These are phyloP conservation scores for Dendroctonus valens DNA, from an alignment of 1,140 invertebrate species.

Conservation along the genomic window DNA sequence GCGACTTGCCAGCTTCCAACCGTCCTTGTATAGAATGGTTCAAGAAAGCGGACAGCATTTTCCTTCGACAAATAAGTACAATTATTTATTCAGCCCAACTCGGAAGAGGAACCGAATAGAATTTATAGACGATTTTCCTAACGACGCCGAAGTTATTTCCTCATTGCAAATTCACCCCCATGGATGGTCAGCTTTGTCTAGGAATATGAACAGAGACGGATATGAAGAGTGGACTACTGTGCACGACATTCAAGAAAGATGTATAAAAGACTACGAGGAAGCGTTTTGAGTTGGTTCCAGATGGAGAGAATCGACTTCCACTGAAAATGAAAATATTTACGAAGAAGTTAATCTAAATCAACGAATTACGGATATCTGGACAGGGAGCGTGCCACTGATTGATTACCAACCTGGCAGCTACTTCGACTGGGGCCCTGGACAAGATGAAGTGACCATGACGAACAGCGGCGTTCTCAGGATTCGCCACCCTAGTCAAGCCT, in stretches of 20 bases:
- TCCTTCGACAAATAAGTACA: slow-evolving; percentile 73
- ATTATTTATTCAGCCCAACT: slow-evolving; percentile 73
- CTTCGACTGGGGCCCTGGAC: not conserved
- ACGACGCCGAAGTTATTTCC: slow-evolving; percentile 87
- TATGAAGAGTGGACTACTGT: slow-evolving; percentile 91
- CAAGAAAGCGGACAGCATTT: slow-evolving; percentile 79
- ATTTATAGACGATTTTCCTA: slow-evolving; percentile 88
- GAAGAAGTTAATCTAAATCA: slow-evolving; percentile 36
- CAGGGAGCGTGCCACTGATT: slow-evolving; percentile 43
- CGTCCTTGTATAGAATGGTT: slow-evolving; percentile 87
- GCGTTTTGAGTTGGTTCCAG: slow-evolving; percentile 43
- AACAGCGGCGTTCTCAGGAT: slow-evolving; percentile 43
- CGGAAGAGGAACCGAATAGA: slow-evolving; percentile 82
- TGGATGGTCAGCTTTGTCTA: slow-evolving; percentile 83
- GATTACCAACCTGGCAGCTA: slow-evolving; percentile 33
- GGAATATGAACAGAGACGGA: slow-evolving; percentile 84
- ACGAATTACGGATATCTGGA: slow-evolving; percentile 45
- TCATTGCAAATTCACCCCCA: slow-evolving; percentile 89
- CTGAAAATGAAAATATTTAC: slow-evolving; percentile 2
- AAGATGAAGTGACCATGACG: slow-evolving; percentile 39
- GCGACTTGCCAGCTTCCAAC: slow-evolving; percentile 84
- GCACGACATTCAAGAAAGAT: slow-evolving; percentile 83
- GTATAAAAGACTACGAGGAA: slow-evolving; percentile 53
- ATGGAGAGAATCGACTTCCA: slow-evolving; percentile 38
- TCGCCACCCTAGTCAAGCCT: slow-evolving; percentile 37